Evolutionary conservation across 2,113 vertebrate species (phyloP).

Genomic region (Mustela lutreola): DNA sequence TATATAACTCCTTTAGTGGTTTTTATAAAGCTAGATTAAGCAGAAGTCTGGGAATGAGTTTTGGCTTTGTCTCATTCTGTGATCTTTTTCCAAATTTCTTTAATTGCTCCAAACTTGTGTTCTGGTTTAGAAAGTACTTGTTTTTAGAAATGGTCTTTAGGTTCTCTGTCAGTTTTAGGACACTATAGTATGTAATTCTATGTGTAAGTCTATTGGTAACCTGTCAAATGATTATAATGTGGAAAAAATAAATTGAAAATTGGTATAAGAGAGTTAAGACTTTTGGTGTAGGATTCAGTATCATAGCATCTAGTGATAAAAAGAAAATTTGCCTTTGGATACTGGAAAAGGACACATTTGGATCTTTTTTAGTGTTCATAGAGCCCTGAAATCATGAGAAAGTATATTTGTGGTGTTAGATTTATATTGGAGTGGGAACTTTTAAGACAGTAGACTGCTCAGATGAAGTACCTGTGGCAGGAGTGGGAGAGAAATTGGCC

Average conservation of each 20-base stretch:
- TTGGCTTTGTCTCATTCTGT: not conserved
- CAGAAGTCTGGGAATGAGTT: not conserved
- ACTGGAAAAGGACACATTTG: not conserved
- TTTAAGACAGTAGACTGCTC: not conserved
- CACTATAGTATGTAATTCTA: not conserved
- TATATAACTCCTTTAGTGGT: constrained; percentile 11
- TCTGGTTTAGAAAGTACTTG: not conserved
- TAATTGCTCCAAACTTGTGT: not conserved
- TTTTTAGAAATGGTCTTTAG: constrained; percentile 22
- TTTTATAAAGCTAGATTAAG: constrained; percentile 35
- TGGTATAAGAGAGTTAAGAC: not conserved
- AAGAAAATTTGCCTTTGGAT: constrained; percentile 47
- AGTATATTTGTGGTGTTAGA: constrained; percentile 27
- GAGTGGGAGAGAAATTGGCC: not conserved
- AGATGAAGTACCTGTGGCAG: not conserved
- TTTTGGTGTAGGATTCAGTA: not conserved
- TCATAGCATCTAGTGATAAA: constrained; percentile 31
- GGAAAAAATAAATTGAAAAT: constrained; percentile 34
- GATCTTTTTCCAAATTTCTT: constrained; percentile 25
- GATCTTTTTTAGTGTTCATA: constrained; percentile 52
- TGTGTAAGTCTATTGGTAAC: not conserved
- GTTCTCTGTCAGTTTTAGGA: not conserved
- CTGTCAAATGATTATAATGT: not conserved
- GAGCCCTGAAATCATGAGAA: constrained; percentile 26
- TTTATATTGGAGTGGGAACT: not conserved